Base-by-base conservation (phyloP, 2,113 vertebrate species). In the Melanerpes formicivorus region DNA sequence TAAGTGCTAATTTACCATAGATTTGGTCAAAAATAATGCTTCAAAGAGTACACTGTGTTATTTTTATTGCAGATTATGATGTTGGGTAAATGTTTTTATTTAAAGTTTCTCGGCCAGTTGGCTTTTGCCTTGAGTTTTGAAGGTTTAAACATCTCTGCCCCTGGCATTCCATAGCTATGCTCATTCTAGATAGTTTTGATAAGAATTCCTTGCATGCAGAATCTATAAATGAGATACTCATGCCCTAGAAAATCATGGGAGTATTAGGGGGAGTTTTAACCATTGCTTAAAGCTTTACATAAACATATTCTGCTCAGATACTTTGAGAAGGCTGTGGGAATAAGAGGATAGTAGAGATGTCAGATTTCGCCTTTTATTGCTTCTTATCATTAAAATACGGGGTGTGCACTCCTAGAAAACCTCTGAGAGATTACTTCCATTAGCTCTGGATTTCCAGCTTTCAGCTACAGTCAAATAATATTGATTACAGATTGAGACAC, bases 11-110 rank as follows among this genome's bases (percentile, higher is more conserved):
- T 77, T 93, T 87, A 67, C 34, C 65, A 34, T 48, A 65, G 74
- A 56, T 67, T 25, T 89, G 55, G 34, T 87, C 72, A 77, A 91
- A 87, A 93, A 80, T 84, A 84, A 59, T 37, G 27, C 42, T 92
- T 93, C 34, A 52, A 80, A 89, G 74, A 50, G 19, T 10, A 0
- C 15, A 19, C 18, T 40, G 2, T 62, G 32, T 40, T 40, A 10
- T 27, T 71, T 46, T 52, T 50, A 18, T 44, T 90, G 87, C 42
- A 70, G 76, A 77, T 87, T 89, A 66, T 73, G 71, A 66, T 55
- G 42, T 66, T 46, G 37, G 56, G 46, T 84, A 82, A 76, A 74
- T 74, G 46, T 82, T 96, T 74, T 78, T 30, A 23, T 79, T 75
- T 72, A 11, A 90, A 62, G 19, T 65, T 81, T 70, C 52, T 67